A percentile compares a stretch with the other conserved stretches of the same genome.
These are phyloP conservation scores for Elegia similella DNA, from an alignment of 2,888 invertebrate species.

Conservation along the genomic window DNA sequence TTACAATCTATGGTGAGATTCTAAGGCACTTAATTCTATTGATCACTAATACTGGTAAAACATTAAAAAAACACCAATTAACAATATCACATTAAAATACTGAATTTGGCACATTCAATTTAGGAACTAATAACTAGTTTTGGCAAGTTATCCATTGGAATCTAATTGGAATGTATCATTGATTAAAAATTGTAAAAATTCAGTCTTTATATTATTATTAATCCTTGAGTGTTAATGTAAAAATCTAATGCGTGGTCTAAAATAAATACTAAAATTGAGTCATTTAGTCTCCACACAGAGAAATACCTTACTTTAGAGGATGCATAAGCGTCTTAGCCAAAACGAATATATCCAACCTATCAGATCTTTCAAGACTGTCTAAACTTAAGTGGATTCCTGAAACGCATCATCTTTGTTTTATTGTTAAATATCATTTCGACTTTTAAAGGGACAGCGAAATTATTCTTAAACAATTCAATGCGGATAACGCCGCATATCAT, in stretches of 20 bases:
- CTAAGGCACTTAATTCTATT: slow-evolving; percentile 25
- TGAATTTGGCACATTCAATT: slow-evolving; percentile 39
- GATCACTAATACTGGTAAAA: slow-evolving; percentile 33
- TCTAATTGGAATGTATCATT: slow-evolving; percentile 4
- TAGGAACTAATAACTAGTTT: slow-evolving; percentile 32
- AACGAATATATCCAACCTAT: no score
- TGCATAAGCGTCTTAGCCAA: no score
- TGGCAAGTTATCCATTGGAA: neutral
- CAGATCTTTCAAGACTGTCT: no score
- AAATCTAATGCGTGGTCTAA: neutral
- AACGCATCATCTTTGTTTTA: no score
- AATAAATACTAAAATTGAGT: neutral
- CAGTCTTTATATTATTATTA: slow-evolving; percentile 3
- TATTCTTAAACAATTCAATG: no score
- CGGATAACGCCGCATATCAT: no score
- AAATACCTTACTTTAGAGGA: no score
- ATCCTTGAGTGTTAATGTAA: neutral
- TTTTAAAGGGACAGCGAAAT: no score
- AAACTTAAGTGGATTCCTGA: no score
- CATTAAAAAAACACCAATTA: slow-evolving; percentile 22
- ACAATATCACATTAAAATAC: slow-evolving; percentile 27
- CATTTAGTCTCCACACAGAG: neutral
- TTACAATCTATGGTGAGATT: slow-evolving; percentile 36
- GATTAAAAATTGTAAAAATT: neutral
- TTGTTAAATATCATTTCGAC: no score